Conservation (phyloP, 2,797 vertebrate species). For the Acanthiza pusilla region DNA sequence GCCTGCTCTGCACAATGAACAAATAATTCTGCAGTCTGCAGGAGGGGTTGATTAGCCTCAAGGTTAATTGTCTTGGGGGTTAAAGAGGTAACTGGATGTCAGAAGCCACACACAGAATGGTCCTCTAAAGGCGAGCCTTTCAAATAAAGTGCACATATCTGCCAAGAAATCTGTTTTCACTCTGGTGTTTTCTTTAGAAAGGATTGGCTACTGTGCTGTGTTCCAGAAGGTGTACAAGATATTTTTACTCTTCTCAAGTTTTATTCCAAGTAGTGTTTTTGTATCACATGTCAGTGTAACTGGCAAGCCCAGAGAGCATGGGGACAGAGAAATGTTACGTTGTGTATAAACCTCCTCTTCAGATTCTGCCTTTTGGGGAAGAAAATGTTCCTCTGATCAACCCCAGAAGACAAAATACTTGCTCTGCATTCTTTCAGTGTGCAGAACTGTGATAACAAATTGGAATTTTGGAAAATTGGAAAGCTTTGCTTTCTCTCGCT, state of each 20-base stretch:
- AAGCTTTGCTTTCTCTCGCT: neutral
- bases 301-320: neutral
- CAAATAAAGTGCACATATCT: neutral
- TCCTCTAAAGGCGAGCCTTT: neutral
- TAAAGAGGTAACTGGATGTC: neutral
- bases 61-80: neutral
- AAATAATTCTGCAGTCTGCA: neutral
- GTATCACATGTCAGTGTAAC: neutral
- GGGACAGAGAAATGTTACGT: neutral
- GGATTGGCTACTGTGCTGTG: neutral
- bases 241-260: neutral
- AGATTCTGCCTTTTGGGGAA: neutral
- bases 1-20: neutral
- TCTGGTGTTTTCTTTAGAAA: neutral
- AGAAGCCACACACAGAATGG: neutral
- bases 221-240: neutral
- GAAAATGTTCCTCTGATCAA: neutral
- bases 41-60: neutral
- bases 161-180: neutral
- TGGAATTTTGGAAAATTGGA: too few species aligned
- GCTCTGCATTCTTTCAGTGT: neutral
- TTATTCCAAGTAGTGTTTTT: neutral
- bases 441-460: neutral
- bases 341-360: neutral
- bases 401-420: neutral